A percentile compares a stretch with the other conserved stretches of the same genome.
Conservation (phyloP, 2,797 vertebrate genomes). For the Helarctos malayanus region DNA sequence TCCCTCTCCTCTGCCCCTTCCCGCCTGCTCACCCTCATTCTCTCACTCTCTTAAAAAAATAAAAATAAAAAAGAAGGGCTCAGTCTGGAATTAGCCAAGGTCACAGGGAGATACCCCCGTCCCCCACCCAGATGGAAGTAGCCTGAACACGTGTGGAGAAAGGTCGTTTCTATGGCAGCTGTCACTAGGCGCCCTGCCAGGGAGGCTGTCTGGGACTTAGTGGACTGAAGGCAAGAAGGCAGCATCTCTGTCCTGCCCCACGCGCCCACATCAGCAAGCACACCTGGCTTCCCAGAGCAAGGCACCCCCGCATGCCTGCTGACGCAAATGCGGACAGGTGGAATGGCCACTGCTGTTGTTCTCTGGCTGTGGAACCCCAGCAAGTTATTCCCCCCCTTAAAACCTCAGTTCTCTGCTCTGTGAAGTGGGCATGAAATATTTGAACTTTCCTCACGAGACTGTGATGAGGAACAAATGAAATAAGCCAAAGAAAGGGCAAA, state of each 20-base stretch:
- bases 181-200: background rate
- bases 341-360: background rate
- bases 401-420: slow-evolving; percentile 17
- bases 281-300: background rate
- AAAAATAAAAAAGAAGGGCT: background rate
- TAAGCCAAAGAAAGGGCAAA: background rate
- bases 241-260: background rate
- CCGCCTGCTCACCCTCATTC: background rate
- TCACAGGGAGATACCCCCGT: background rate
- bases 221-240: background rate
- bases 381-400: background rate
- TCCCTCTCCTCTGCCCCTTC: background rate
- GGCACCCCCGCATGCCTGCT: background rate
- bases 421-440: background rate
- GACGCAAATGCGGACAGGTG: rapidly evolving
- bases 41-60: background rate
- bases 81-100: slow-evolving; percentile 44
- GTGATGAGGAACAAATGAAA: background rate
- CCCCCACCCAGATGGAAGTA: background rate
- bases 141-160: slow-evolving; percentile 50
- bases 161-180: slow-evolving; percentile 60
- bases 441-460: background rate
- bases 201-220: slow-evolving; percentile 49
- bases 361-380: background rate
- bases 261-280: background rate